phyloP scores from a whole-genome alignment of 1,140 invertebrate genomes.

The Apocrypta bakeri region DNA sequence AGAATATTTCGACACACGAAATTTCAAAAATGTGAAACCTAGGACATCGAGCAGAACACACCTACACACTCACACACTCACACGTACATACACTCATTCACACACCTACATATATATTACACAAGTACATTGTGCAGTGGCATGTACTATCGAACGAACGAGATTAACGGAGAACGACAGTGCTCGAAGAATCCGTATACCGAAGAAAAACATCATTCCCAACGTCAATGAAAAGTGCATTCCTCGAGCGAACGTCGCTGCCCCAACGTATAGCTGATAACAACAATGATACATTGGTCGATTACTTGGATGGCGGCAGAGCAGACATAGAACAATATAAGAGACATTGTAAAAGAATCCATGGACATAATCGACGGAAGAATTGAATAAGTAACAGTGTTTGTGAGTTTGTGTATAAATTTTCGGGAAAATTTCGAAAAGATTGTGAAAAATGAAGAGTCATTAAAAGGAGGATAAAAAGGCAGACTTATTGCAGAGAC shows the following conservation, averaged over 20 bases:
- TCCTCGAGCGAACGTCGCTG: slow-evolving; percentile 41
- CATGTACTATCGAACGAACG: slow-evolving; percentile 20
- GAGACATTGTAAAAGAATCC: not conserved
- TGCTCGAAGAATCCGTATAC: not conserved
- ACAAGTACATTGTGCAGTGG: not conserved
- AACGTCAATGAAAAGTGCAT: slow-evolving; percentile 34
- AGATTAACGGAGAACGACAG: not conserved
- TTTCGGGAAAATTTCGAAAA: not conserved
- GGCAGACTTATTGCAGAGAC: too few relatives aligned
- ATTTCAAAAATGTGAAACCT: slow-evolving; percentile 5
- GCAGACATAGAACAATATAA: too few relatives aligned
- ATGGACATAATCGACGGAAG: not conserved
- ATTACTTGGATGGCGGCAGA: not conserved
- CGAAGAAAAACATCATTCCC: slow-evolving; percentile 34
- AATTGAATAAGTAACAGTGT: not conserved
- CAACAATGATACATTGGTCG: not conserved
- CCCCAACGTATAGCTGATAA: not conserved
- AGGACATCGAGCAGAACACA: not conserved
- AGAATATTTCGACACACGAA: not conserved
- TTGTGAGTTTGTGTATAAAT: not conserved
- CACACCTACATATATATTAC: too few relatives aligned
- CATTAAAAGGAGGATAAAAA: not conserved
- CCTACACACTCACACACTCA: too few relatives aligned
- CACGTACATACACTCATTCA: too few relatives aligned
- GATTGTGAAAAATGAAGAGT: not conserved